A percentile compares a stretch with the other conserved stretches of the same genome.
Evolutionary conservation across 2,797 vertebrate species (phyloP).

Genomic region (Balearica regulorum): DNA sequence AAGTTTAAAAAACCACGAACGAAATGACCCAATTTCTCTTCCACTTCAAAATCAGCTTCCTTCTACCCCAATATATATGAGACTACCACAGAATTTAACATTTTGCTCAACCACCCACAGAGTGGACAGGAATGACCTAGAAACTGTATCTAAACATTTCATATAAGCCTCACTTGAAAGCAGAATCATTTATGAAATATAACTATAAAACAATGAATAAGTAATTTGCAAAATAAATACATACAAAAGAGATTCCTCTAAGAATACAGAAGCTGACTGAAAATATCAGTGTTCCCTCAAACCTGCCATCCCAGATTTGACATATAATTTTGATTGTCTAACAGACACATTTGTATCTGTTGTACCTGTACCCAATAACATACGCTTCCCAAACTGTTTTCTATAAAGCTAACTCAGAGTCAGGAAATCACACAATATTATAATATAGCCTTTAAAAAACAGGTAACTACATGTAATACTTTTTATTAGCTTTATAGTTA

Average conservation of each 20-base stretch:
- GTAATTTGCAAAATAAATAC: neutral
- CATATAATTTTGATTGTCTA: neutral
- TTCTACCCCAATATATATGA: neutral
- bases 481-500: neutral
- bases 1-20: neutral
- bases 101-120: neutral
- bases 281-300: neutral
- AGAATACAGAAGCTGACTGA: neutral
- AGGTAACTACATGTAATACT: neutral
- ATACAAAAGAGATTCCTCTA: neutral
- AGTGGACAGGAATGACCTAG: neutral
- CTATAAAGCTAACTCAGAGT: neutral
- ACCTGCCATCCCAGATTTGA: neutral
- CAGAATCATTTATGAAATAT: neutral
- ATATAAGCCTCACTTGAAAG: neutral
- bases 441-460: neutral
- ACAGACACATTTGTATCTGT: neutral
- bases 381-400: neutral
- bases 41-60: neutral
- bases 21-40: neutral
- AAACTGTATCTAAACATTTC: neutral
- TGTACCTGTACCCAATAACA: fast-evolving
- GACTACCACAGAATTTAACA: neutral
- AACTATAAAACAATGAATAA: neutral
- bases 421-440: neutral